Conservation (phyloP, 2,888 invertebrate species). For the Cheiracanthium punctorium region DNA sequence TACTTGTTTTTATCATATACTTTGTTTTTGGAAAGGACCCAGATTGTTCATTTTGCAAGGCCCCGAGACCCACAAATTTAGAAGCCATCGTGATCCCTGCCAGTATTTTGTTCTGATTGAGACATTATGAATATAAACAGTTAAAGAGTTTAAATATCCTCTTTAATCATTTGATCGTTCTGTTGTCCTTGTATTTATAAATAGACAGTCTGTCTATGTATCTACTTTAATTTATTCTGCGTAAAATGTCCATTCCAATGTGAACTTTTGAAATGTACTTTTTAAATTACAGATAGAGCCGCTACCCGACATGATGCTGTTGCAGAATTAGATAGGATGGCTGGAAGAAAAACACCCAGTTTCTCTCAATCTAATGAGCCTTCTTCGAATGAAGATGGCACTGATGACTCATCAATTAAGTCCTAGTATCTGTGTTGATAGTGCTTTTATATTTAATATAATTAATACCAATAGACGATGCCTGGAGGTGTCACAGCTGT, state of each 20-base stretch:
- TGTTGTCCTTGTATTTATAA: no score
- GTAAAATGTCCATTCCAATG: neutral
- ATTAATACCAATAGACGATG: neutral
- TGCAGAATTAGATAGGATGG: constrained; percentile 71
- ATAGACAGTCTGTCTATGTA: neutral
- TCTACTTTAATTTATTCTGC: neutral
- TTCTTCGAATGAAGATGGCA: constrained; percentile 31
- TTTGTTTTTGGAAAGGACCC: no score
- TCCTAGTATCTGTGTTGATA: constrained; percentile 21
- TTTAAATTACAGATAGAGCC: constrained; percentile 49
- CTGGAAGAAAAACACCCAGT: constrained; percentile 41
- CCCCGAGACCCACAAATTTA: no score
- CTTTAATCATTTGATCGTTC: no score
- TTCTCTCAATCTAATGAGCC: constrained; percentile 27
- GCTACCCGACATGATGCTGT: constrained; percentile 69
- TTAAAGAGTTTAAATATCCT: no score
- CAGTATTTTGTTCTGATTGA: no score
- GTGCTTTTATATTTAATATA: constrained; percentile 2
- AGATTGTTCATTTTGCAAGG: no score
- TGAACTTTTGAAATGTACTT: no score
- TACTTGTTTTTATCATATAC: no score
- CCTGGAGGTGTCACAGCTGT: neutral
- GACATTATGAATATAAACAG: no score
- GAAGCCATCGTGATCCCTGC: no score
- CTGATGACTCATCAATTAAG: constrained; percentile 24